Evolutionary conservation across 2,888 invertebrate genomes (phyloP).

Genomic region (Toxonevra muliebris): DNA sequence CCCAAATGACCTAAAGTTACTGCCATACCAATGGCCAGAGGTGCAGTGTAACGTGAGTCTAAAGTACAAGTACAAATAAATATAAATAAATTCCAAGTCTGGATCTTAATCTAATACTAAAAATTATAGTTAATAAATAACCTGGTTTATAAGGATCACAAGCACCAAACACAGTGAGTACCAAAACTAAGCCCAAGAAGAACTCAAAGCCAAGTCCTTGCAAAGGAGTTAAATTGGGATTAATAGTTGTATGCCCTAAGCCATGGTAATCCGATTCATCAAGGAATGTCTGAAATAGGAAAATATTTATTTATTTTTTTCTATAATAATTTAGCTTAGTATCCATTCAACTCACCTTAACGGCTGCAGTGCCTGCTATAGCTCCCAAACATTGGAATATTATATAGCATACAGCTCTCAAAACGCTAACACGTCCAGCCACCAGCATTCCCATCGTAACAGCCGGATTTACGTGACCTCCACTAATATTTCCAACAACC

Average conservation of each 20-base stretch:
- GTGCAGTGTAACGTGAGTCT: slow-evolving; percentile 83
- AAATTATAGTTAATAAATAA: slow-evolving; percentile 35
- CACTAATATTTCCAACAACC: slow-evolving; percentile 87
- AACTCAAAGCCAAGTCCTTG: slow-evolving; percentile 93
- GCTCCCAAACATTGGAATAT: slow-evolving; percentile 85
- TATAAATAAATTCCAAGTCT: not conserved
- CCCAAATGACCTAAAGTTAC: slow-evolving; percentile 86
- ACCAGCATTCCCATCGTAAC: slow-evolving; percentile 84
- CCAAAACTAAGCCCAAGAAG: slow-evolving; percentile 87
- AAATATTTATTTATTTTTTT: not conserved
- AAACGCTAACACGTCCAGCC: slow-evolving; percentile 79
- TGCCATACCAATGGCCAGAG: slow-evolving; percentile 87
- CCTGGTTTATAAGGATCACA: slow-evolving; percentile 63
- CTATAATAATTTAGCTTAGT: slow-evolving; percentile 7
- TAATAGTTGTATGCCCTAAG: slow-evolving; percentile 77
- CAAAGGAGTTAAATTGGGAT: slow-evolving; percentile 70
- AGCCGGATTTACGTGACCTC: slow-evolving; percentile 93
- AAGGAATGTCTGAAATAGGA: slow-evolving; percentile 70
- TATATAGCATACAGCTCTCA: slow-evolving; percentile 81
- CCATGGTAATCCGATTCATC: slow-evolving; percentile 70
- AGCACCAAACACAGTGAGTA: slow-evolving; percentile 89
- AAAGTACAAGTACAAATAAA: slow-evolving; percentile 44
- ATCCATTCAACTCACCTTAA: slow-evolving; percentile 67
- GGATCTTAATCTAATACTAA: not conserved
- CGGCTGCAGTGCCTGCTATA: slow-evolving; percentile 78